Evolutionary conservation across 2,888 invertebrate species (phyloP), one percentile per base, ranked within the genome.

Genomic region (Drosophila imparisetae): DNA sequence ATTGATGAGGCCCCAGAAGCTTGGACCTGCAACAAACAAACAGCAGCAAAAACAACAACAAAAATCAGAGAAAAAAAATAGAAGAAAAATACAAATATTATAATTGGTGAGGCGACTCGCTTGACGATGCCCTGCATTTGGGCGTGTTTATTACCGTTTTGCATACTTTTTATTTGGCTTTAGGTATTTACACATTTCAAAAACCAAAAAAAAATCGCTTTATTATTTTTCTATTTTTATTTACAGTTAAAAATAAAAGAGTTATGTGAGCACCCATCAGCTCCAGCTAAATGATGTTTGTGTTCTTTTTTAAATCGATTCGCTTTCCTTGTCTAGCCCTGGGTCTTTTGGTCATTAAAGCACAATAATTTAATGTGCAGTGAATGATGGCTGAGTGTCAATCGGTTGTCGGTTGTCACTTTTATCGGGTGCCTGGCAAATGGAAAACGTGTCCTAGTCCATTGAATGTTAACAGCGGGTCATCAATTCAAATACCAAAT

Each of bases 1-100:
- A 94, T 99, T 99, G 94, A 99, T 97, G 83, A 98, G 95, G 68
- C 99, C 99, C 99, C 99, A 99, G 94, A 98, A 99, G 66, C 97
- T 97, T 57, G 99, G 98, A 94, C 99, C 99, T 98, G 94, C 3
- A 94, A 78, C 18, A 70, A 52, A 36, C 42, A 53, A 27, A 64
- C 11, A n/a, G 52, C 27, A 29, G 34, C 24, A n/a, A 24, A 38
- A 38, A n/a, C n/a, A 29, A 38, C 10, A 27, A 34, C 7, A 32
- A 13, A 30, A 24, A 45, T 21, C 7, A 18, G 15, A 15, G 5
- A 2, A 18, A 38, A 36, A 24, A 18, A 27, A 30, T 30, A 27
- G 8, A 36, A 4, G 24, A 32, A 36, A 15, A 52, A 4, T n/a
- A 0, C n/a, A 29, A 15, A 30, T 21, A 30, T 40, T 57, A 29